These are phyloP conservation scores for Neopelma chrysocephalum DNA, from an alignment of 2,797 vertebrate species.

Conservation along the genomic window DNA sequence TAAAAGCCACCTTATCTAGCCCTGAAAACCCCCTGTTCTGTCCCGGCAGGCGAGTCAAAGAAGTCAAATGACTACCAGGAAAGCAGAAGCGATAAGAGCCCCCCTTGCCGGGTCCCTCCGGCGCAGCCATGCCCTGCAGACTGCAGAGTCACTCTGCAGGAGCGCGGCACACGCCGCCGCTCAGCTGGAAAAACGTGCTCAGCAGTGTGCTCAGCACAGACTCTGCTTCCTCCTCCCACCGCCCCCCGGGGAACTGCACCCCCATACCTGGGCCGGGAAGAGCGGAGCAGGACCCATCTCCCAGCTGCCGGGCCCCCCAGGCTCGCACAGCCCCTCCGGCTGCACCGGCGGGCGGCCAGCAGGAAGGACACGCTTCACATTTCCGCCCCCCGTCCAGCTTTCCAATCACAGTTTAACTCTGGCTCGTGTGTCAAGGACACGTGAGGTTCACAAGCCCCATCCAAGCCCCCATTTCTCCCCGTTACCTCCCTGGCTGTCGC, in stretches of 20 bases:
- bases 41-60: background rate
- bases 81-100: background rate
- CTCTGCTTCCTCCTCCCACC: background rate
- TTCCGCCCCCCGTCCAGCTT: background rate
- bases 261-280: background rate
- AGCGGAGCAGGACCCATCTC: rapidly evolving
- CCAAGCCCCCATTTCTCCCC: rapidly evolving
- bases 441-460: background rate
- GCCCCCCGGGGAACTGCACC: background rate
- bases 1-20: background rate
- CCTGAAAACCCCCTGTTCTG: background rate
- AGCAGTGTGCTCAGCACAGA: background rate
- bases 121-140: constrained; percentile 43
- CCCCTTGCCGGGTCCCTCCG: background rate
- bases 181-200: constrained; percentile 34
- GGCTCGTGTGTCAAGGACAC: background rate
- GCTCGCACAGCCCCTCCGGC: background rate
- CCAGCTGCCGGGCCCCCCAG: rapidly evolving
- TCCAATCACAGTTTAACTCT: background rate
- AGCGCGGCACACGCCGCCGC: background rate
- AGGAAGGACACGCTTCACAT: background rate
- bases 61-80: background rate
- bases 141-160: constrained; percentile 68
- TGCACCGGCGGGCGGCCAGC: rapidly evolving
- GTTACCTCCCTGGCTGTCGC: background rate